Evolutionary conservation across 2,888 invertebrate species (phyloP), one percentile per base, ranked within the genome.

Genomic region (Formica aserva): DNA sequence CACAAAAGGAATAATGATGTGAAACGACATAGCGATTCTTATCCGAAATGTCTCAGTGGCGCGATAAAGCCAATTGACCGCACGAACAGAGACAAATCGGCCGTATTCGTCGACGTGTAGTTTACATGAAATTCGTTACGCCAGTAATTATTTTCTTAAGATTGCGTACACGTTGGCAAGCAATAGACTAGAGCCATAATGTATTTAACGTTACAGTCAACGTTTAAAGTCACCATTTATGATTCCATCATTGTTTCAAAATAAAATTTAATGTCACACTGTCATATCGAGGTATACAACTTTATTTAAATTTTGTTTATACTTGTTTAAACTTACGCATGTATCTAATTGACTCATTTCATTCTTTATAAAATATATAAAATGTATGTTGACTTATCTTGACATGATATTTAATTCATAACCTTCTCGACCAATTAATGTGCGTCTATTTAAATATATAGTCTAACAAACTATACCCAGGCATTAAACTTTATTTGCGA

Each of bases 401-500:
- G 15, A 15, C 18, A 22, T 4, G 15, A 22, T 11, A 72, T 18
- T 71, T 72, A 18, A 38, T 57, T 72, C 11, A 35, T 35, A 41
- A 41, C 13, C 13, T 13, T 41, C 11, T 22, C 1, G 11, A 3
- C 3, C 18, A 0, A 71, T 35, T 15, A 35, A 35, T 18, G 5
- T n/a, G 18, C 18, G 4, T 29, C 26, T 15, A 74, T 1, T n/a
- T 38, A 60, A 60, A 29, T 60, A 74, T 60, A 13, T 26, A 55
- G 9, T 52, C 32, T 71, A 15, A 9, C 6, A 13, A 11, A 38
- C 6, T 55, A 11, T 48, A 41, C 26, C 41, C 41, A 74, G 74
- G 38, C 38, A 29, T 62, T 74, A 60, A 74, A 41, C n/a, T 38
- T 60, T 26, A 74, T 57, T 72, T 57, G 3, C 4, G 26, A 26